Evolutionary conservation across 2,888 invertebrate genomes (phyloP).

Genomic region (Spilosoma lubricipeda): DNA sequence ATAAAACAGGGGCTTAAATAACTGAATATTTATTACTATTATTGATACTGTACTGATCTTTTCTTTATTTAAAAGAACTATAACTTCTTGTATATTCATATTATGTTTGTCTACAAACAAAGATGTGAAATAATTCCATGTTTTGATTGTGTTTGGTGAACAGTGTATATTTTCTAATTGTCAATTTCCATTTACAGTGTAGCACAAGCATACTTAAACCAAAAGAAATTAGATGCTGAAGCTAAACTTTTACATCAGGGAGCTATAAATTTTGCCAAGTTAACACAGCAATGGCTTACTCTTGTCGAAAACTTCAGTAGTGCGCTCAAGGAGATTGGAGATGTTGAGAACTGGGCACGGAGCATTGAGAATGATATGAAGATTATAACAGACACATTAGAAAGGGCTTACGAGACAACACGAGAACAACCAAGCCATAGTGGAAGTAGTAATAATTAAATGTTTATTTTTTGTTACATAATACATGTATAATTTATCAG

Average conservation of each 20-base stretch:
- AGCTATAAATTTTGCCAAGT: constrained; percentile 97
- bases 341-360: constrained; percentile 99
- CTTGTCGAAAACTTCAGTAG: constrained; percentile 95
- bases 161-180: neutral
- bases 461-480: neutral
- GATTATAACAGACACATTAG: constrained; percentile 95
- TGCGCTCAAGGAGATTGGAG: constrained; percentile 97
- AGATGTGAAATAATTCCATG: neutral
- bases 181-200: constrained; percentile 88
- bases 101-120: neutral
- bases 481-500: neutral
- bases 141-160: neutral
- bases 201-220: constrained; percentile 99
- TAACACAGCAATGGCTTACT: constrained; percentile 98
- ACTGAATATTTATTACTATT: too few species aligned
- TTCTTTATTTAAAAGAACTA: too few species aligned
- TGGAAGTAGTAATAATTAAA: constrained; percentile 60
- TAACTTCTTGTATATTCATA: too few species aligned
- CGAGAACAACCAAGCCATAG: constrained; percentile 65
- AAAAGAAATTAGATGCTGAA: constrained; percentile 98
- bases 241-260: constrained; percentile 98
- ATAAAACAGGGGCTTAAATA: too few species aligned
- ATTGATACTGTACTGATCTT: too few species aligned
- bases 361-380: constrained; percentile 99
- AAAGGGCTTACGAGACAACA: constrained; percentile 95